These are phyloP conservation scores for Montipora foliosa DNA, from an alignment of 64 coral and sea anemone genomes.

Conservation along the genomic window DNA sequence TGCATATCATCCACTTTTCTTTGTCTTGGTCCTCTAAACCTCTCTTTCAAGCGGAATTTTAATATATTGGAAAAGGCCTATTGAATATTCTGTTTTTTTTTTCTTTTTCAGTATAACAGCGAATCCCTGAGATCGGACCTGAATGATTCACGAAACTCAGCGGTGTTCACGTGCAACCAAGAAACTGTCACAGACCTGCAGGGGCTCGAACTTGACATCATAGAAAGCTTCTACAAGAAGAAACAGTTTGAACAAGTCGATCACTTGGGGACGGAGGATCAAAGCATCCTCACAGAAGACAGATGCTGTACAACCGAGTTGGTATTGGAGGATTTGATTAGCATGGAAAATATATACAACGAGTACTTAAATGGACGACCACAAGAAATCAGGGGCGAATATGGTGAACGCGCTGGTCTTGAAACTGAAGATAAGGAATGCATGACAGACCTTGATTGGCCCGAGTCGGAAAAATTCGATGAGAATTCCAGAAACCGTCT, in stretches of 20 bases:
- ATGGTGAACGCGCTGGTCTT: background rate
- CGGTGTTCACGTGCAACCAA: constrained; percentile 2
- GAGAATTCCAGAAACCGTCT: background rate
- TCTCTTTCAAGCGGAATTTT: no score
- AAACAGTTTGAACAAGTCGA: background rate
- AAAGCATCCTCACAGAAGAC: constrained; percentile 9
- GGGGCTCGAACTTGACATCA: constrained; percentile 5
- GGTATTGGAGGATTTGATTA: constrained; percentile 8
- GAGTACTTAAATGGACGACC: constrained; percentile 7
- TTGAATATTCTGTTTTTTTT: background rate
- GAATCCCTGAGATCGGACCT: constrained; percentile 27
- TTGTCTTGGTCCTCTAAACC: no score
- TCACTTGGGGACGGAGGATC: background rate
- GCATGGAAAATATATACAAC: constrained; percentile 49
- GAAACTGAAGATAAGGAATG: constrained; percentile 24
- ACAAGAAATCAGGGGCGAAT: background rate
- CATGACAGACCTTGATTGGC: constrained; percentile 62
- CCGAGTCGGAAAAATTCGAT: constrained; percentile 10
- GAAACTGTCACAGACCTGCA: constrained; percentile 33
- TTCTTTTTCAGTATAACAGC: constrained; percentile 15
- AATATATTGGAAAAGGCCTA: no score
- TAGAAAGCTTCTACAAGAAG: constrained; percentile 15
- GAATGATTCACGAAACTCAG: background rate
- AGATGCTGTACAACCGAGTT: constrained; percentile 37
- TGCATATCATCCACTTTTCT: no score